Base-by-base conservation (phyloP, 2,797 vertebrate genomes). In the Poeciliopsis gracilis region DNA sequence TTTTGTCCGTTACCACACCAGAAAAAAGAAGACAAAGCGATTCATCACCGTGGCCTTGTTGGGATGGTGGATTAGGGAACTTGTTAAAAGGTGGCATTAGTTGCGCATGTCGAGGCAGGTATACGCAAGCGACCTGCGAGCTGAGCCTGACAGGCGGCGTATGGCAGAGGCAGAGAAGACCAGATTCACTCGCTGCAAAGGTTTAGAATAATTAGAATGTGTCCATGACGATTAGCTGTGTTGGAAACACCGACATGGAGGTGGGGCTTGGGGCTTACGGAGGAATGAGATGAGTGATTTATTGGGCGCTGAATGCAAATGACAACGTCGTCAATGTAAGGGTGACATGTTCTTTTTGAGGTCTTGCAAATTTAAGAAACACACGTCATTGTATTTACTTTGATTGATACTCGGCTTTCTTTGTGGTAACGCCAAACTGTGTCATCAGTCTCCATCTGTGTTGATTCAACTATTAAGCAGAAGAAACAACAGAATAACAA, bases 21-120 rank as follows among this genome's bases (percentile, higher is more conserved):
- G 28, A 47, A 73, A 49, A 77, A 1, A 41, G 45, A 77, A 25
- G 77, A 86, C 75, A 80, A 84, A 49, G 13, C 12, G 25, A 86
- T 80, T 91, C 82, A 87, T 82, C 79, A 76, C 77, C 43, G 9
- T 53, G 72, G 79, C 77, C 36, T 7, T 70, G 75, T 25, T 49
- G 71, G 59, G 84, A 13, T 30, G 5, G 28, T 59, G 83, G 87
- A 90, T 91, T 90, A 89, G 75, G 41, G 76, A 70, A 53, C n/a
- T 7, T 0, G 84, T 78, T 77, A 80, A 91, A 88, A 90, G 89
- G 89, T 79, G 59, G 81, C 69, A 78, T 83, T 83, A 90, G 49
- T 51, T 10, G 69, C 63, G 11, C 94, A 93, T 84, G 93, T 91
- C 77, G 83, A 81, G 91, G 72, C 93, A 93, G 87, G 91, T 78